Evolutionary conservation across 2,113 vertebrate species (phyloP).

Genomic region (Eleginops maclovinus): DNA sequence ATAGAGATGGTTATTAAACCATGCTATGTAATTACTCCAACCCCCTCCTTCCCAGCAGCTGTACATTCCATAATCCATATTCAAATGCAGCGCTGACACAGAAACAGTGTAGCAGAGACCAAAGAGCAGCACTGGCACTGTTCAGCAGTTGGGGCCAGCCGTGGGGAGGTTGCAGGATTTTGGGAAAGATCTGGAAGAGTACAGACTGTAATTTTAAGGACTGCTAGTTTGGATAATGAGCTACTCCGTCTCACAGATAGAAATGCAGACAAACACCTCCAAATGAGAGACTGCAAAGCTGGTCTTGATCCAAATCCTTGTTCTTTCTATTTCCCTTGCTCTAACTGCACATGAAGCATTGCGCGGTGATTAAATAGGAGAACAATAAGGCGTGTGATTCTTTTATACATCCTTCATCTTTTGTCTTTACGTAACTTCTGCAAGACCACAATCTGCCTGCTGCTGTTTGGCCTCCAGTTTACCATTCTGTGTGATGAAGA

Average conservation of each 20-base stretch:
- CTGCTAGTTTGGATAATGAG: slow-evolving; percentile 48
- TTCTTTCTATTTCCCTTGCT: slow-evolving; percentile 14
- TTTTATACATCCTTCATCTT: slow-evolving; percentile 25
- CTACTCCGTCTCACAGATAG: slow-evolving; percentile 17
- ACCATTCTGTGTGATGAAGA: slow-evolving; percentile 71
- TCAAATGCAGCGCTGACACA: slow-evolving; percentile 63
- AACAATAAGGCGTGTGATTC: slow-evolving; percentile 9
- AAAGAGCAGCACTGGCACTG: slow-evolving; percentile 41
- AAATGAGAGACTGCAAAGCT: slow-evolving; percentile 28
- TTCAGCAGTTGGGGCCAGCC: neutral
- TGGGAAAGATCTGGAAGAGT: slow-evolving; percentile 15
- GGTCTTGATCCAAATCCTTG: slow-evolving; percentile 21
- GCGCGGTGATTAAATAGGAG: neutral
- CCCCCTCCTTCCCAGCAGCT: slow-evolving; percentile 50
- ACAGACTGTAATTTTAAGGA: slow-evolving; percentile 39
- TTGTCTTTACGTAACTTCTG: slow-evolving; percentile 38
- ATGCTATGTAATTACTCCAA: slow-evolving; percentile 61
- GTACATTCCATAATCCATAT: slow-evolving; percentile 70
- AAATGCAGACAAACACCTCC: slow-evolving; percentile 41
- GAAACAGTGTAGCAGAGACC: slow-evolving; percentile 31
- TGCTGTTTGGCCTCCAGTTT: slow-evolving; percentile 69
- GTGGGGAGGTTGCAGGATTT: slow-evolving; percentile 13
- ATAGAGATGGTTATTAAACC: slow-evolving; percentile 67
- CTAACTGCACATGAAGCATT: slow-evolving; percentile 6
- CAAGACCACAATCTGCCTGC: slow-evolving; percentile 18